Evolutionary conservation across 2,113 vertebrate genomes (phyloP), one percentile per base, ranked within the genome.

Genomic region (Tonatia bakeri): DNA sequence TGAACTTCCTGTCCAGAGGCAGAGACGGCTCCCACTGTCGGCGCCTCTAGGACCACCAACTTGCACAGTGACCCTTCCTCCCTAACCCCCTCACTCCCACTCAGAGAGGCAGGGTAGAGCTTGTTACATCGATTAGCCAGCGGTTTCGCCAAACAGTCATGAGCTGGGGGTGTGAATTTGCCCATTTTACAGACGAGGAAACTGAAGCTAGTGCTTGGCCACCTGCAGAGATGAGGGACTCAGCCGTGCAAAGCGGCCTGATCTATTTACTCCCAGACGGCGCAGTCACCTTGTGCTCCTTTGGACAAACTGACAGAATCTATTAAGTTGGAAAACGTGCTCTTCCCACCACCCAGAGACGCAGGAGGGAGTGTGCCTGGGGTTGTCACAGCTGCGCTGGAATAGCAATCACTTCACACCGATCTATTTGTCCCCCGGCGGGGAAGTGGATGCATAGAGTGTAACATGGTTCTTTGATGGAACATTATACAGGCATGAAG

Each of bases 1-100:
- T 92, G 87, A 79, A 47, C 86, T 94, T 96, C 88, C 77, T 31
- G 65, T 69, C 88, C 6, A 38, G 50, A 43, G 79, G 45, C 56
- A 52, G 73, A 80, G 64, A 12, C 11, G 2, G 54, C 12, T n/a
- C 22, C 24, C 7, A 5, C 6, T 14, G 10, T 36, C 16, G 22
- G 59, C 26, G 1, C 75, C 33, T 47, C 72, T 14, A 40, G 50
- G 84, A 61, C 20, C 4, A 11, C 19, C 4, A 4, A 8, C 47
- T 22, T 28, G 7, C 2, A 1, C 0, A 2, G 10, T 45, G 47
- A 45, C 61, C 47, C 13, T 5, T 1, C 73, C 28, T 11, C 26
- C 43, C 33, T 7, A 0, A 3, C 5, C 52, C 56, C 56, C 54
- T 2, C 43, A 43, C 43, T 8, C 0, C 77, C 1, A 12, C 6